Base-by-base conservation (phyloP, 2,888 invertebrate species). In the Philaethria dido region DNA sequence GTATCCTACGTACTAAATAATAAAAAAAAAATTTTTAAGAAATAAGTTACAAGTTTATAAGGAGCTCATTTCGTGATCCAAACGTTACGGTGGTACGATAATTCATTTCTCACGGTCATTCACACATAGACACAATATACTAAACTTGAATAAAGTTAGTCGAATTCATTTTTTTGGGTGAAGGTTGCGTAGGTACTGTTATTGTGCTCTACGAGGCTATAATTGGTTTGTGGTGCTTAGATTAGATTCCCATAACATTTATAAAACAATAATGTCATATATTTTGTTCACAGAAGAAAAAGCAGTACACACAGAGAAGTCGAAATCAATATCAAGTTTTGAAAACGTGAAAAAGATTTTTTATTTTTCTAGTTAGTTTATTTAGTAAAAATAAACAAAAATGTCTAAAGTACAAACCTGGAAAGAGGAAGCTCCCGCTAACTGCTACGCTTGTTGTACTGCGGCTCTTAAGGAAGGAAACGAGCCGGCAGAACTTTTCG, bases 401-500 rank as follows among this genome's bases (percentile, higher is more conserved):
- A 76, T 76, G 76, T 63, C 69, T 8, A 73, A 72, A 59, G 8
- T 70, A 48, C 66, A 68, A 44, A 73, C 70, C 52, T 82, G 83
- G 82, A 83, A 76, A 72, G 78, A 81, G 65, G 78, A 81, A 18
- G 79, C 78, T 13, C 74, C 74, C 6, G 74, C 73, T 6, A 71
- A 73, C 20, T 75, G 67, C 59, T 71, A 67, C 52, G 81, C 80
- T 63, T 89, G 88, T 73, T 81, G 84, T 66, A 81, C 83, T 16
- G 88, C 85, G 18, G 73, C 78, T 25, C 76, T 88, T 3, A 81
- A 77, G 45, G 79, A 84, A 67, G 81, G 80, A 66, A 83, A 86
- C 52, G 84, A 82, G 11, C 73, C 78, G 3, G 72, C 82, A 20
- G 86, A 87, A 59, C 71, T 81, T 8, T 91, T 90, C 70, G 79